Evolutionary conservation across 2,113 vertebrate genomes (phyloP), one percentile per base, ranked within the genome.

Genomic region (Capra hircus): DNA sequence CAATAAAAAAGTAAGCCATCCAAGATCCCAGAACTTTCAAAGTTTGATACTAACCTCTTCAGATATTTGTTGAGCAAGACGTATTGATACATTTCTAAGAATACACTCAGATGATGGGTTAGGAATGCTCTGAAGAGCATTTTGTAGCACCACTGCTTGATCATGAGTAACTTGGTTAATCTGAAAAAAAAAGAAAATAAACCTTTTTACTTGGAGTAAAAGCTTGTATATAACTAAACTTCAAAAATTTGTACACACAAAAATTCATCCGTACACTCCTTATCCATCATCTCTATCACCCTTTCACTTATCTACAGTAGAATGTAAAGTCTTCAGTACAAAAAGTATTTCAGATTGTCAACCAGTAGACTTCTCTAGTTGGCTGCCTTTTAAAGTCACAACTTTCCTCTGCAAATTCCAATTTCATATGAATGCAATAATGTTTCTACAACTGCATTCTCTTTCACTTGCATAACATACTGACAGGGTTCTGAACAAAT

Each of bases 101-200:
- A 99, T 99, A 99, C 99, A 99, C 90, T 99, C 99, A 83, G 99
- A 99, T 84, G 99, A 99, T 95, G 99, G 99, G 98, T 99, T 99
- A 60, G 99, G 99, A 99, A 99, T 99, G 99, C 99, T 99, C 98
- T 99, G 99, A 97, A 99, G 99, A 97, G 99, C 99, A 95, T 99
- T 99, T 98, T 99, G 99, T 91, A 99, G 99, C 97, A 99, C 99
- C 97, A 99, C 99, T 78, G 99, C 99, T 98, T 99, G 99, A 98
- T 99, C 99, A 97, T 99, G 99, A 11, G 99, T 99, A 96, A 99
- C 99, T 97, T 99, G 99, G 97, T 99, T 99, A 97, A 99, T 99
- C 99, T 99, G 98, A 25, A 98, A 98, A 97, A 94, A 96, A 30
- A 33, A 33, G 16, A 28, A 60, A 59, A 1, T 95, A 74, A 96